Conservation (phyloP, 2,888 invertebrate genomes). For the Cryptocephalus primarius region DNA sequence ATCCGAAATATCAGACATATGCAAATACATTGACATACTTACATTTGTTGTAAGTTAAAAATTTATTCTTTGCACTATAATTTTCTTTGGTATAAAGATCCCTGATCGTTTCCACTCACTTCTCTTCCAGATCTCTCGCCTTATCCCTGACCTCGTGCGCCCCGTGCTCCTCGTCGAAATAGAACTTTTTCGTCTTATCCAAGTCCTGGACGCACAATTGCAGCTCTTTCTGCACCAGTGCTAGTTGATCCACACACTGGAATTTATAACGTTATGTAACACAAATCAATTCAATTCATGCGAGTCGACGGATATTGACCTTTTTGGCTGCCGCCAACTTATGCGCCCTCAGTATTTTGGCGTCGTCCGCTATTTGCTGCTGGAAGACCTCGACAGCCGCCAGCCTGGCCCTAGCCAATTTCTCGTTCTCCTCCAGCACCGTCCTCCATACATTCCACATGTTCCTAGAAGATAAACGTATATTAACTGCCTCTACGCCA, state of each 20-base stretch:
- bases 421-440: slow-evolving; percentile 90
- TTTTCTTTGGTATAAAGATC: too few species aligned
- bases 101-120: slow-evolving; percentile 40
- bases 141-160: slow-evolving; percentile 93
- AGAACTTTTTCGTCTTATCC: slow-evolving; percentile 87
- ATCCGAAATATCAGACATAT: too few species aligned
- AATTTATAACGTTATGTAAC: slow-evolving; percentile 9
- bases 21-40: too few species aligned
- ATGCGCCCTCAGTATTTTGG: slow-evolving; percentile 71
- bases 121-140: slow-evolving; percentile 91
- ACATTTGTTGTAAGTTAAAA: too few species aligned
- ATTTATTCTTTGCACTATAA: too few species aligned
- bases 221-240: slow-evolving; percentile 81
- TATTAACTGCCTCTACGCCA: neutral
- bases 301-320: slow-evolving; percentile 36
- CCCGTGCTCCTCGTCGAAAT: slow-evolving; percentile 91
- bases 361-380: slow-evolving; percentile 89
- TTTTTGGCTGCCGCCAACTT: slow-evolving; percentile 76
- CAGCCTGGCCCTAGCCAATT: slow-evolving; percentile 77
- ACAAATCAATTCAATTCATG: neutral
- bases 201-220: slow-evolving; percentile 80
- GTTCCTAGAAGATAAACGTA: slow-evolving; percentile 52
- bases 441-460: slow-evolving; percentile 98
- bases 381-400: slow-evolving; percentile 93
- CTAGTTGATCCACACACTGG: slow-evolving; percentile 70